Base-by-base conservation (phyloP, 2,797 vertebrate genomes). In the Molossus alvarezi region DNA sequence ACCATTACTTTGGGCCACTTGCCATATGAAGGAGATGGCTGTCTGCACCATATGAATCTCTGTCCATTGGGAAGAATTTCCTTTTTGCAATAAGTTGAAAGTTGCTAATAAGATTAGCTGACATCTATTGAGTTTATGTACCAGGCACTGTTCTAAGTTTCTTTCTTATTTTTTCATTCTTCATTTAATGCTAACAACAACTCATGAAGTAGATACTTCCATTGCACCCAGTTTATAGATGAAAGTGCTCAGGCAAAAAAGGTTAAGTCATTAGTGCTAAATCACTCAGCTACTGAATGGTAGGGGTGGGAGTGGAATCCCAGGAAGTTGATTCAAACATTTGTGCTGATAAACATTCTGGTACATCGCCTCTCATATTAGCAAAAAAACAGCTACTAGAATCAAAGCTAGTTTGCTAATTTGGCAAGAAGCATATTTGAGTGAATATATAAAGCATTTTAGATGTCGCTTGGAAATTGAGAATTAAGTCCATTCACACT, bases 21-120 rank as follows among this genome's bases (percentile, higher is more conserved):
- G 41, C 73, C 51, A 67, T 51, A 18, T 6, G 57, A 90, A 53
- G 67, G 67, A 45, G 57, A 13, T 67, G 58, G 4, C 25, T 9
- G n/a, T 17, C 37, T 67, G 3, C 1, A 65, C 18, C 9, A 37
- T 15, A 48, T 79, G 81, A 90, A 71, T 7, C 25, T 85, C 25
- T 48, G 23, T 6, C 8, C 13, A 41, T 25, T 62, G 51, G 51
- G 37, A 73, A 41, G 41, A 41, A 57, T 33, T 62, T 65, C 29
- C 14, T n/a, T 72, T 60, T 94, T 71, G 18, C 20, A 69, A 57
- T 45, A 55, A n/a, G 23, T 88, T 91, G 55, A 73, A 84, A 91
- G 83, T 33, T 88, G 62, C 21, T 58, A 27, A 64, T 51, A 33
- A 57, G 27, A 41, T 84, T 84, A 51, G 8, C 27, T 88, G 60